Evolutionary conservation across 2,888 invertebrate species (phyloP).

Genomic region (Diplolepis rosae): DNA sequence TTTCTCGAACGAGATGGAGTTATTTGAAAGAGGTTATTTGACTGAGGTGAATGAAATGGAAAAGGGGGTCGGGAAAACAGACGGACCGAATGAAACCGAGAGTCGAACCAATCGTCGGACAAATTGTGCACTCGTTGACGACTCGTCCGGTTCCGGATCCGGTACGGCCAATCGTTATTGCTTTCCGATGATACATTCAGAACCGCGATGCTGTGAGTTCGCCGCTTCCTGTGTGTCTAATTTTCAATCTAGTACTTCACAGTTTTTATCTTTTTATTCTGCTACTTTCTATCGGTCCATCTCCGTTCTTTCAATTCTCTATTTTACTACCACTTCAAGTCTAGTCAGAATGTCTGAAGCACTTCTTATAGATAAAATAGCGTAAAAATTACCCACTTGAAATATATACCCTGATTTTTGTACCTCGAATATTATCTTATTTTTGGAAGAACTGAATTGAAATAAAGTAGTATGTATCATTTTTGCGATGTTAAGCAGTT

Average conservation of each 20-base stretch:
- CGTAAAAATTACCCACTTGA: no score
- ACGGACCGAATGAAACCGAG: slow-evolving; percentile 51
- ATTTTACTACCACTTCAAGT: background rate
- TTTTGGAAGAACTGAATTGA: no score
- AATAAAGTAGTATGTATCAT: no score
- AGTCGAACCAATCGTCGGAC: slow-evolving; percentile 55
- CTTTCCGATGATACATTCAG: slow-evolving; percentile 49
- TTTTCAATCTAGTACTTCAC: slow-evolving; percentile 13
- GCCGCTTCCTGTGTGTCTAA: slow-evolving; percentile 23
- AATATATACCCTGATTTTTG: no score
- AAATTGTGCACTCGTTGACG: slow-evolving; percentile 66
- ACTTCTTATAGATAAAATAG: no score
- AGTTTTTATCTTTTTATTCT: slow-evolving; percentile 6
- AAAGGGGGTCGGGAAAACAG: slow-evolving; percentile 35
- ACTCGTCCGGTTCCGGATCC: slow-evolving; percentile 63
- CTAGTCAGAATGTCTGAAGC: background rate
- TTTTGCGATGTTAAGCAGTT: no score
- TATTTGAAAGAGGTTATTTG: slow-evolving; percentile 15
- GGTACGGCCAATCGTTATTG: slow-evolving; percentile 63
- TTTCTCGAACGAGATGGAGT: slow-evolving; percentile 1
- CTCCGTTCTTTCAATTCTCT: background rate
- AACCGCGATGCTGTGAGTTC: slow-evolving; percentile 36
- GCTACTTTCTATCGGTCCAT: background rate
- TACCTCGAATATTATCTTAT: no score
- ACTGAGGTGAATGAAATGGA: slow-evolving; percentile 24